Conservation (phyloP, 2,888 invertebrate species). For the Chrysodeixis includens region DNA sequence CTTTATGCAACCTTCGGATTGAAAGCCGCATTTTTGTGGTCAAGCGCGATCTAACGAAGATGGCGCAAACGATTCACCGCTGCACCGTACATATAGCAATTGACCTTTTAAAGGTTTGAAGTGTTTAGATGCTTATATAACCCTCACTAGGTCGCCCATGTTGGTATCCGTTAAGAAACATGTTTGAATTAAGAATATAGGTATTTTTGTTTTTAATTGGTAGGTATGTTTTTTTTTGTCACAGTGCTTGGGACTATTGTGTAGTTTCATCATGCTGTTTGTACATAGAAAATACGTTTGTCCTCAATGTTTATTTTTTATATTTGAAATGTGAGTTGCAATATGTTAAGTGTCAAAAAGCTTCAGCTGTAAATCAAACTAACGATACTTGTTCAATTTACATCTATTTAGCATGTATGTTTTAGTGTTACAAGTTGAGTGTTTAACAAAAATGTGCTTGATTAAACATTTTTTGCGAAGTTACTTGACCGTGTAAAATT, state of each 20-base stretch:
- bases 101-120: slow-evolving; percentile 78
- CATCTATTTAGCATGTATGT: neutral
- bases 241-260: neutral
- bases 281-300: neutral
- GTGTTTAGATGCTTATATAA: slow-evolving; percentile 55
- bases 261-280: neutral
- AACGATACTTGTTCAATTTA: neutral
- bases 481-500: neutral
- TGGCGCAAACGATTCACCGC: slow-evolving; percentile 75
- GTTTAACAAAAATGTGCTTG: neutral
- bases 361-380: neutral
- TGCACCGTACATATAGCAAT: slow-evolving; percentile 58
- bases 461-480: too few species aligned
- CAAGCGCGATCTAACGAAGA: slow-evolving; percentile 79
- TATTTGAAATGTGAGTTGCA: neutral
- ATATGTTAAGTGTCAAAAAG: neutral
- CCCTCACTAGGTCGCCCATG: slow-evolving; percentile 20
- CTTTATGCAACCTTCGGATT: slow-evolving; percentile 86
- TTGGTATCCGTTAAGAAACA: slow-evolving; percentile 27
- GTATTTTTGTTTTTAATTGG: slow-evolving; percentile 13
- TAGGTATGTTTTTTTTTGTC: slow-evolving; percentile 5
- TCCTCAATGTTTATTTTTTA: neutral
- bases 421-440: neutral
- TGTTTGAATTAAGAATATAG: slow-evolving; percentile 20
- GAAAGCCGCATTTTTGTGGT: slow-evolving; percentile 86